Base-by-base conservation (phyloP, 2,797 vertebrate genomes). In the Enteromius radiatus region DNA sequence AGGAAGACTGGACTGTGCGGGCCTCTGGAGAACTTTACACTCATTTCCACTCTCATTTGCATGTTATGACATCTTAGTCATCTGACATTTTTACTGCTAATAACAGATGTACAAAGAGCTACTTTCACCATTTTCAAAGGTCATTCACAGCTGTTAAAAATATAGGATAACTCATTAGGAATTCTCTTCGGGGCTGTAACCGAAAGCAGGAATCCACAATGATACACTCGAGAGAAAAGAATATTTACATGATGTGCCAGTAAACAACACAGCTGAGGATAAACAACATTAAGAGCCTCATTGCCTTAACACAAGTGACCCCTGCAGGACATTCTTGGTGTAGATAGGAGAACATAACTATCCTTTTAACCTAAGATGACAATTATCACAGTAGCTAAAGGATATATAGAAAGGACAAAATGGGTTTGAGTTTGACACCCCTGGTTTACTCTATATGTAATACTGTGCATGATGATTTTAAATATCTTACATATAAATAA, bases 1-100 rank as follows among this genome's bases (percentile, higher is more conserved):
- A 31, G n/a, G 52, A 75, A 75, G 7, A 41, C 73, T 52, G 3
- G 15, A 36, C 59, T 6, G 47, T 8, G 38, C 49, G 38, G 38
- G 74, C 47, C 82, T 77, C 67, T 61, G 61, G 81, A 45, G 28
- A 36, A 77, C 56, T 43, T 82, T 79, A 82, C 71, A 52, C 76
- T 69, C 43, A 78, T 76, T 84, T 73, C 56, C 70, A 15, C 47
- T 56, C 77, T 77, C 73, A 23, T 38, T 86, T 59, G 23, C 52
- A 80, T 64, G 56, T 41, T 56, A 73, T 69, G 26, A 43, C 43
- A 75, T 69, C 75, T 78, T 33, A 84, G 43, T 36, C 21, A 65
- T 36, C n/a, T 67, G 68, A 78, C 68, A 47, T 78, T 82, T 68
- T 52, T 26, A 12, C 21, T 23, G 56, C 45, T 67, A 81, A 71